Base-by-base conservation (phyloP, 2,888 invertebrate species). In the Ellobium chinense region DNA sequence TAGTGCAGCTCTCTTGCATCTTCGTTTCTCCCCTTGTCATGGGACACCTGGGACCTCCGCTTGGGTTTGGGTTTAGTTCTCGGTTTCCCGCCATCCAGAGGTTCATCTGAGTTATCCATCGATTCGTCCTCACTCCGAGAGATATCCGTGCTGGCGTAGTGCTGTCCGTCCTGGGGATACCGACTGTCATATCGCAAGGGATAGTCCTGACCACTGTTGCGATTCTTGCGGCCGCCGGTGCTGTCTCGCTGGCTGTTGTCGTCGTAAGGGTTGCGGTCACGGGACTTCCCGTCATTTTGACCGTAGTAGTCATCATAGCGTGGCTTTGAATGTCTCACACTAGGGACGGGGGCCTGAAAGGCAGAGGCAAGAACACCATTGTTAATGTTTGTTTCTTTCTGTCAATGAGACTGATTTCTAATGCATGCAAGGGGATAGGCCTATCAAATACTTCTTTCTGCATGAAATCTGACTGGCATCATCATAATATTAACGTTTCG, bases 341-440 rank as follows among this genome's bases (percentile, higher is more conserved):
- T 56, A 36, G 46, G 36, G 29, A 27, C 66, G 2, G n/a, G 34
- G 66, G 76, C 54, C 76, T 76, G 76, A 76, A 76, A 76, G 76
- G 76, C 76, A 76, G 76, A 76, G 65, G 76, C 76, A 76, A 76
- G 76, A 76, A 76, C 56, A 58, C 39, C 31, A 31, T 54, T 60
- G 66, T 76, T 66, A 76, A 39, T 56, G 46, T 56, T 66, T 34
- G 54, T 1, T 62, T 31, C 63, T 58, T 4, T 24, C 29, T 39
- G 29, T 2, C 14, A 27, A n/a, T 36, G 21, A 27, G 24, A 14
- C 31, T 29, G 31, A 21, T 62, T 27, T n/a, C 29, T 27, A 27
- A 7, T 18, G 31, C 31, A 34, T 65, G 18, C 18, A 9, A 65
- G 18, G 34, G 18, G 18, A 46, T 18, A 18, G 46, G 46, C n/a